These are phyloP conservation scores for Geotrupes spiniger DNA, from an alignment of 2,888 invertebrate genomes.

Conservation along the genomic window DNA sequence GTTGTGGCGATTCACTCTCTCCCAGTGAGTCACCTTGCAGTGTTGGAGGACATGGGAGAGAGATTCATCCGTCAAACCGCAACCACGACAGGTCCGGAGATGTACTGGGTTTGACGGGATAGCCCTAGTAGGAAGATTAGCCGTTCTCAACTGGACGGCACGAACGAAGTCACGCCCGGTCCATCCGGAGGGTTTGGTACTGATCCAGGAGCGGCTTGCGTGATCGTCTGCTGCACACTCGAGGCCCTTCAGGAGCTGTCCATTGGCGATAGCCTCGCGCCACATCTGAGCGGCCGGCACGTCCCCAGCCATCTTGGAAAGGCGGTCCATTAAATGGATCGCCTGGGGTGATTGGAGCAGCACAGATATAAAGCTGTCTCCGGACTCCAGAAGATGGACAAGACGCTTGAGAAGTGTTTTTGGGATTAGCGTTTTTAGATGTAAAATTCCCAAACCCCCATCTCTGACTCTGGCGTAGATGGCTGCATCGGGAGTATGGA, in stretches of 20 bases:
- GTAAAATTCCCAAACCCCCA: constrained; percentile 33
- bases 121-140: constrained; percentile 20
- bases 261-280: constrained; percentile 3
- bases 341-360: background rate
- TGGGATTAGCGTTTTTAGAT: constrained; percentile 26
- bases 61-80: constrained; percentile 19
- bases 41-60: constrained; percentile 24
- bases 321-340: background rate
- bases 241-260: constrained; percentile 17
- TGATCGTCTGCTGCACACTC: constrained; percentile 19
- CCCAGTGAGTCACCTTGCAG: constrained; percentile 19
- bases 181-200: constrained; percentile 23
- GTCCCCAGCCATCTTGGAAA: constrained; percentile 8
- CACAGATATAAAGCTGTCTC: background rate
- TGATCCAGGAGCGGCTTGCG: constrained; percentile 25
- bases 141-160: constrained; percentile 22
- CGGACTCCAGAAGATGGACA: background rate
- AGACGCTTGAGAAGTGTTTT: constrained; percentile 18
- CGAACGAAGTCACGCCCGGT: constrained; percentile 24
- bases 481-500: constrained; percentile 23
- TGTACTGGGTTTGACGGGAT: constrained; percentile 20
- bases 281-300: constrained; percentile 6
- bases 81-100: constrained; percentile 15
- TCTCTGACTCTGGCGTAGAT: constrained; percentile 24
- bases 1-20: constrained; percentile 25